Evolutionary conservation across 2,888 invertebrate genomes (phyloP).

Genomic region (Epinotia demarniana): DNA sequence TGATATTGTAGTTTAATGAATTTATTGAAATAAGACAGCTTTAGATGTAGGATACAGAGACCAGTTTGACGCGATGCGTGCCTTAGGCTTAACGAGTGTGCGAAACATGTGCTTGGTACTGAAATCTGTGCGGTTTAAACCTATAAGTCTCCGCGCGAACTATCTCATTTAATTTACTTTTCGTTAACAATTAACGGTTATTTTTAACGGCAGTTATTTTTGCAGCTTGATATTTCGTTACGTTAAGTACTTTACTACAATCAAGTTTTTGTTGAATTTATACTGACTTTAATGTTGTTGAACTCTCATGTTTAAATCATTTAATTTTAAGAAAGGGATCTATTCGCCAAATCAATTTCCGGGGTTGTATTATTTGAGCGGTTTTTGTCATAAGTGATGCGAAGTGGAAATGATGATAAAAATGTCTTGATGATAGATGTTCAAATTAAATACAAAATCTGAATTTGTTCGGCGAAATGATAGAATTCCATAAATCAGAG

Average conservation of each 20-base stretch:
- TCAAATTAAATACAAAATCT: background rate
- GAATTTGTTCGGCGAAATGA: constrained; percentile 2
- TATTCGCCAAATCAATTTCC: background rate
- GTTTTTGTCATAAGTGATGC: background rate
- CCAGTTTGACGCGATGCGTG: constrained; percentile 12
- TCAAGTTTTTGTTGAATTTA: constrained; percentile 63
- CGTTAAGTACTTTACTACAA: constrained; percentile 50
- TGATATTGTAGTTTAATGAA: constrained; percentile 41
- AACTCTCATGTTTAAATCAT: constrained; percentile 64
- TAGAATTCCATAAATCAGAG: constrained; percentile 50
- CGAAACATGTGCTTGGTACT: background rate
- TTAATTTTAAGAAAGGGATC: constrained; percentile 47
- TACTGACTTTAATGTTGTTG: constrained; percentile 75
- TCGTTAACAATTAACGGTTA: constrained; percentile 23
- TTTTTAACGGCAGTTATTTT: constrained; percentile 49
- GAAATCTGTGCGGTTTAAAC: background rate
- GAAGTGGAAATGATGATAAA: background rate
- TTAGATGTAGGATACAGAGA: constrained; percentile 5
- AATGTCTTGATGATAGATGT: background rate
- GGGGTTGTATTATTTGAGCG: background rate
- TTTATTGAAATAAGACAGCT: constrained; percentile 41
- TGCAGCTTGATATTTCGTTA: constrained; percentile 53
- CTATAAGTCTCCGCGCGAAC: background rate
- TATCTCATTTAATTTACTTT: background rate
- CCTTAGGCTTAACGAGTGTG: background rate